Percentiles rank a stretch among this genome's conserved stretches.
Conservation (phyloP, 2,888 invertebrate species). For the Euspilapteryx auroguttella region DNA sequence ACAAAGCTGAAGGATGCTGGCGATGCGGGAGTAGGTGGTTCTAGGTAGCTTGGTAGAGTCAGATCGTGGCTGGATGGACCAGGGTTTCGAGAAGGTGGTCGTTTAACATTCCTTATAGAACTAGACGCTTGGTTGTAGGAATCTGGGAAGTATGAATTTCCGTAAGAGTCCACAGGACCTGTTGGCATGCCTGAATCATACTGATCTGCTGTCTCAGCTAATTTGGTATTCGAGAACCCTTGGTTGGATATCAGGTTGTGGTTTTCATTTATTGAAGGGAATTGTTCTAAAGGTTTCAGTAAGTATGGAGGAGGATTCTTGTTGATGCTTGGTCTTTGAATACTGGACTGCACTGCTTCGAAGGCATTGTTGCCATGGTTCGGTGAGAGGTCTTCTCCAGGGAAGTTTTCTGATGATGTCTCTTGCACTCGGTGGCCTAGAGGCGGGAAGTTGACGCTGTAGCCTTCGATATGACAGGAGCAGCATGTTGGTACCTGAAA, state of each 20-base stretch:
- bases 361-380: slow-evolving; percentile 47
- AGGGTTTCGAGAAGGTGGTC: slow-evolving; percentile 25
- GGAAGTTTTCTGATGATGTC: slow-evolving; percentile 54
- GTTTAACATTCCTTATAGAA: slow-evolving; percentile 35
- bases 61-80: slow-evolving; percentile 19
- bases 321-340: slow-evolving; percentile 28
- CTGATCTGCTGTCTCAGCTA: slow-evolving; percentile 28
- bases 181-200: slow-evolving; percentile 14
- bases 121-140: slow-evolving; percentile 45
- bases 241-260: slow-evolving; percentile 38
- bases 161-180: slow-evolving; percentile 40
- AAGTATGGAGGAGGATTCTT: slow-evolving; percentile 34
- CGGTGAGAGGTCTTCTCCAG: slow-evolving; percentile 55
- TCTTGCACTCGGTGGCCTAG: slow-evolving; percentile 53
- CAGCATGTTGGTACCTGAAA: slow-evolving; percentile 75
- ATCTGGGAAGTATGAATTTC: slow-evolving; percentile 42
- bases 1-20: slow-evolving; percentile 29
- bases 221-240: slow-evolving; percentile 23
- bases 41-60: slow-evolving; percentile 46
- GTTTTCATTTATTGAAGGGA: slow-evolving; percentile 24
- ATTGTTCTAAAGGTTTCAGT: slow-evolving; percentile 30
- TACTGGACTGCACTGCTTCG: slow-evolving; percentile 39
- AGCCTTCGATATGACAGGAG: slow-evolving; percentile 80
- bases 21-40: slow-evolving; percentile 45
- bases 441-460: slow-evolving; percentile 69